Evolutionary conservation across 2,888 invertebrate species (phyloP), one percentile per base, ranked within the genome.

Genomic region (Dastarcus helophoroides): DNA sequence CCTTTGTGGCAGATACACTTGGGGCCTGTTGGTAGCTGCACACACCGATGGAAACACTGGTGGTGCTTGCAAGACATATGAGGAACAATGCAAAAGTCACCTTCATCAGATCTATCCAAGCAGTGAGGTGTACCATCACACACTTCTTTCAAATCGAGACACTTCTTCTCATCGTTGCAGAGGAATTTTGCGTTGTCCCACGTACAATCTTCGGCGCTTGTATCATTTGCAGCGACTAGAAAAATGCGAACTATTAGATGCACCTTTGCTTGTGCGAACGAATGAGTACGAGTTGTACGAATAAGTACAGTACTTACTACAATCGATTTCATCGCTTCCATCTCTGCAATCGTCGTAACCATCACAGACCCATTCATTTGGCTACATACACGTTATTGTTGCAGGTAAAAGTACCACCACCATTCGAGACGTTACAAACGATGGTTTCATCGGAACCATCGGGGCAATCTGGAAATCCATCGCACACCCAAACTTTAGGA

Each of bases 351-450:
- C 73, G 38, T 65, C 56, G n/a, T 47, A 38, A 2, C 67, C 68
- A 51, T 72, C 71, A 43, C 75, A 76, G 14, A 60, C 50, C 66
- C 68, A 70, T 39, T 59, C 56, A 2, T 60, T 55, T n/a, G 5
- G 64, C 62, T 24, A 74, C 51, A 41, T 74, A 75, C 24, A 63
- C 61, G 5, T 64, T 63, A 43, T 70, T 68, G 7, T 54, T 54
- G 42, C 84, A 84, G 11, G 60, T 55, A 51, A 77, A 83, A 0
- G 72, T 76, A 11, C 62, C 62, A 51, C 81, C 80, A 1, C 57
- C 58, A 0, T 60, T 52, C 2, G 58, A 49, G 10, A 47, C 47
- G n/a, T n/a, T n/a, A 39, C 69, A 69, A 2, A 60, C 60, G 7
- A 57, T 34, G 3, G 47, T 51, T 46, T 63, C 63, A 46, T 63